phyloP scores from a whole-genome alignment of 2,113 vertebrate genomes.

The Anhinga anhinga region DNA sequence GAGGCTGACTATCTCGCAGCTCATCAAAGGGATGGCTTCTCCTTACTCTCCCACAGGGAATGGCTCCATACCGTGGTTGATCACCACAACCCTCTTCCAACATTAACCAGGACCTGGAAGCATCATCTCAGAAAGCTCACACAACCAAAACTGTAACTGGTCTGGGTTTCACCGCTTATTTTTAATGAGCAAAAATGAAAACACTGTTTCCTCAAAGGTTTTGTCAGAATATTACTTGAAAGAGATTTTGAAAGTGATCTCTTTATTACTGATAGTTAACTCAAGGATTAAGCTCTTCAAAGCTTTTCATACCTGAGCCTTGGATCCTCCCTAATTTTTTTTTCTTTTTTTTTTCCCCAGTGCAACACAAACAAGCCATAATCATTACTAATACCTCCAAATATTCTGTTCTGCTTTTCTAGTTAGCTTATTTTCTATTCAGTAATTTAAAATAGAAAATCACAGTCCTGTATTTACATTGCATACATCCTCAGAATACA shows the following conservation, averaged over 20 bases:
- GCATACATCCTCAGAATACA: neutral
- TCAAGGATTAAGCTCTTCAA: neutral
- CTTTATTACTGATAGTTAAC: neutral
- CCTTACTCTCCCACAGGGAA: neutral
- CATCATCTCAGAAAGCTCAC: neutral
- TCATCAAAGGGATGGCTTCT: neutral
- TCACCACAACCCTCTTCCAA: neutral
- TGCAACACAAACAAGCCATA: neutral
- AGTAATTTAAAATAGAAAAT: neutral
- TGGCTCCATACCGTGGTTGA: neutral
- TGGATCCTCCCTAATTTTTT: neutral
- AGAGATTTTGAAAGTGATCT: neutral
- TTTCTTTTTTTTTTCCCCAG: no score
- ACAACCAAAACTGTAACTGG: neutral
- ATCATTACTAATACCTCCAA: neutral
- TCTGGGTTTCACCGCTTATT: neutral
- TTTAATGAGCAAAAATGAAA: neutral
- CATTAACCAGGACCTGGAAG: neutral
- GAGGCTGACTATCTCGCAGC: neutral
- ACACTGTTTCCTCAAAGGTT: neutral
- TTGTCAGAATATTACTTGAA: neutral
- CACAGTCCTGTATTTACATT: neutral
- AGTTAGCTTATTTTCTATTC: neutral
- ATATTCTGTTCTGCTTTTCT: constrained; percentile 2
- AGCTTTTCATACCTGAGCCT: neutral